Evolutionary conservation across 2,113 vertebrate genomes (phyloP).

Genomic region (Oreochromis aureus): DNA sequence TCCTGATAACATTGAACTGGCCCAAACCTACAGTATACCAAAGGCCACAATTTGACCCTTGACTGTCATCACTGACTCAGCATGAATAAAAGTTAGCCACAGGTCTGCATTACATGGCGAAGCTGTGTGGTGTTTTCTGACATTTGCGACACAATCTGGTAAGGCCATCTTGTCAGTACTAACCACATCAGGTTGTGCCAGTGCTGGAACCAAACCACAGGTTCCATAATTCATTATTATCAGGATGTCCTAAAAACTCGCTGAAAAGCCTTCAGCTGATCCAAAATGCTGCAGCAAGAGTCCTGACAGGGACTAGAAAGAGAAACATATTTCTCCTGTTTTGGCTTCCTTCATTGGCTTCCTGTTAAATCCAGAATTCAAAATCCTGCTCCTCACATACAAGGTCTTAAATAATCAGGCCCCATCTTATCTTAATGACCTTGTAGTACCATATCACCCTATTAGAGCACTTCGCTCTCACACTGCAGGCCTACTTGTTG

Average conservation of each 20-base stretch:
- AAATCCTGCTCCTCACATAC: too few species aligned
- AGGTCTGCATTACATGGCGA: background rate
- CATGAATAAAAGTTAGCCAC: too few species aligned
- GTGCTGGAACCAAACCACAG: background rate
- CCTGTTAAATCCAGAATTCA: too few species aligned
- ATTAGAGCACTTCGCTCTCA: too few species aligned
- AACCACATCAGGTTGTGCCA: background rate
- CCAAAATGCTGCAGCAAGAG: background rate
- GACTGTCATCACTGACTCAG: background rate
- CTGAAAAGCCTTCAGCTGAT: fast-evolving
- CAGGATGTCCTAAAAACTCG: background rate
- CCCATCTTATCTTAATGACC: too few species aligned
- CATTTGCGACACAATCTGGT: background rate
- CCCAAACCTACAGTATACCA: too few species aligned
- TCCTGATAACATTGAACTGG: background rate
- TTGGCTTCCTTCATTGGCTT: background rate
- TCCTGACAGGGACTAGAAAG: background rate
- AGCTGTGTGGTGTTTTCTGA: background rate
- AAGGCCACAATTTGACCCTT: background rate
- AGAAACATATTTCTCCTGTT: background rate
- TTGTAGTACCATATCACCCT: too few species aligned
- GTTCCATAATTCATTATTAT: background rate
- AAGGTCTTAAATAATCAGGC: background rate
- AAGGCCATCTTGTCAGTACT: background rate
- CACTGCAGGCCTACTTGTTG: too few species aligned